A percentile compares a stretch with the other conserved stretches of the same genome.
Evolutionary conservation across 2,888 invertebrate species (phyloP).

Genomic region (Zeuzera pyrina): DNA sequence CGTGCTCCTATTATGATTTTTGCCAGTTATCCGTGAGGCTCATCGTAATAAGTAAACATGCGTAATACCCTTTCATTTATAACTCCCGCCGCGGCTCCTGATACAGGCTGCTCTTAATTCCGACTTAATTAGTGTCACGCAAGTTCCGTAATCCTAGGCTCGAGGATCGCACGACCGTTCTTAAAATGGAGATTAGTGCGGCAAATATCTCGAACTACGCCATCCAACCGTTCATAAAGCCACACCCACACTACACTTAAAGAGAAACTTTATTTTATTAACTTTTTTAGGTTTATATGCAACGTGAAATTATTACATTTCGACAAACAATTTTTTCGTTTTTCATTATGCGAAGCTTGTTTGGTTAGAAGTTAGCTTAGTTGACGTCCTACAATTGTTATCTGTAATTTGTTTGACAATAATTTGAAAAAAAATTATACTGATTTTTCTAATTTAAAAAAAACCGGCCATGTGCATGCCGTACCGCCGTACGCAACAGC

Average conservation of each 20-base stretch:
- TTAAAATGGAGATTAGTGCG: constrained; percentile 71
- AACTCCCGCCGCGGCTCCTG: constrained; percentile 65
- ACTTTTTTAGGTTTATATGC: too few relatives aligned
- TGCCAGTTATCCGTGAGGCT: constrained; percentile 26
- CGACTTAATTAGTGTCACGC: constrained; percentile 73
- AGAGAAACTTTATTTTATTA: constrained; percentile 2
- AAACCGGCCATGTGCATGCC: too few relatives aligned
- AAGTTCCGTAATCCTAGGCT: constrained; percentile 71
- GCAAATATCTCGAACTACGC: constrained; percentile 68
- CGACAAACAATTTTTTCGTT: too few relatives aligned
- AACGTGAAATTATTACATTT: too few relatives aligned
- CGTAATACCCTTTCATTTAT: constrained; percentile 70
- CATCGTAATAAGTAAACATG: constrained; percentile 48
- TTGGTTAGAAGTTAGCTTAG: too few relatives aligned
- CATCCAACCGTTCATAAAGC: constrained; percentile 51
- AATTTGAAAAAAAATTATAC: too few relatives aligned
- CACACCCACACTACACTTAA: constrained; percentile 29
- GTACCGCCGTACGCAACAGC: too few relatives aligned
- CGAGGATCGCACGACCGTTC: constrained; percentile 66
- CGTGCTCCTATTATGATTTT: constrained; percentile 13
- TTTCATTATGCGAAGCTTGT: too few relatives aligned
- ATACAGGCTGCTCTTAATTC: constrained; percentile 70
- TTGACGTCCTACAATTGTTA: too few relatives aligned
- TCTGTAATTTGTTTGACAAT: too few relatives aligned
- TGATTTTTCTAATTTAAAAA: too few relatives aligned